Base-by-base conservation (phyloP, 2,797 vertebrate genomes). In the Peromyscus melanophrys region DNA sequence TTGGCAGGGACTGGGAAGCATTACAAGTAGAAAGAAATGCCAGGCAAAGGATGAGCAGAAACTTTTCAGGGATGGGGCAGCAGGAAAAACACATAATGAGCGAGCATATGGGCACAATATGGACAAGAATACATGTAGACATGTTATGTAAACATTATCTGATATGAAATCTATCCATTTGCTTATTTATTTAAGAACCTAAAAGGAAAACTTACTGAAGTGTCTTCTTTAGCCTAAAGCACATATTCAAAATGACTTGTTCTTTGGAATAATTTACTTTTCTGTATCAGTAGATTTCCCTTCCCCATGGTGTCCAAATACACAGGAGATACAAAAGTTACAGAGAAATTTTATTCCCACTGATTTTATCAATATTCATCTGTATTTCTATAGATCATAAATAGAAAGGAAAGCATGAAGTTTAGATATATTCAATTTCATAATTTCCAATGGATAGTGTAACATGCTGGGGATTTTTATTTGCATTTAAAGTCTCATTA, bases 61-160 rank as follows among this genome's bases (percentile, higher is more conserved):
- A 27, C 0, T 23, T 81, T 4, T 29, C 40, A n/a, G 27, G n/a
- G 31, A 8, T 61, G 29, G 34, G 29, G 1, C 0, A 2, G 16
- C 34, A 27, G 27, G 3, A 0, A 12, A 11, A 29, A 8, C 7
- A 21, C 7, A 43, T 12, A 16, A 29, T n/a, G 6, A 55, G 11
- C 6, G 1, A 55, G 11, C 10, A 37, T 40, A 27, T 21, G 78
- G 57, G 57, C 0, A 43, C 7, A 71, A 37, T 17, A 59, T n/a
- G 11, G 34, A 27, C 8, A 21, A 7, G 17, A 52, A 21, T 76
- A 27, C 19, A 4, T 6, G 11, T 55, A 37, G 27, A 25, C 17
- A n/a, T 6, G 1, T 29, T 52, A 23, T 43, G 8, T 17, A 61
- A 31, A 52, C 19, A 49, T 61, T 43, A 10, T 69, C 17, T 31